Conservation (phyloP, 2,888 invertebrate genomes). For the Caradrina kadenii region DNA sequence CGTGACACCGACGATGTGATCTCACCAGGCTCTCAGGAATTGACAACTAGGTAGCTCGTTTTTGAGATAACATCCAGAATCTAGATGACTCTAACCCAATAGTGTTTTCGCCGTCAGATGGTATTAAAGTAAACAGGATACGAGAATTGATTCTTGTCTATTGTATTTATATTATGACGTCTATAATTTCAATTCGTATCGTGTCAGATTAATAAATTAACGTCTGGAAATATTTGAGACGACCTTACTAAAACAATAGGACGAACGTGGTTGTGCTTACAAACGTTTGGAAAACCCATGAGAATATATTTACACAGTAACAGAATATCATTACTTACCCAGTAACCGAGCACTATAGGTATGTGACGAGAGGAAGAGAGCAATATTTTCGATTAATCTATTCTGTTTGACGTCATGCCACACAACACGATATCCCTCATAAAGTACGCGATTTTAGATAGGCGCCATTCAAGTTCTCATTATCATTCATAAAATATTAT, state of each 20-base stretch:
- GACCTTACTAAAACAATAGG: conserved; percentile 36
- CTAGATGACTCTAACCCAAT: conserved; percentile 59
- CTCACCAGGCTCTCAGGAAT: conserved; percentile 72
- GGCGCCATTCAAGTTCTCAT: conserved; percentile 30
- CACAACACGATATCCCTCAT: conserved; percentile 36
- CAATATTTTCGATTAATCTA: conserved; percentile 25
- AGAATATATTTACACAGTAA: conserved; percentile 19
- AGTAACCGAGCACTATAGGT: conserved; percentile 27
- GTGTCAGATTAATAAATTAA: conserved; percentile 40
- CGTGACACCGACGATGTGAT: conserved; percentile 77
- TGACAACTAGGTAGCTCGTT: conserved; percentile 66
- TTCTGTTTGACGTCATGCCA: conserved; percentile 43
- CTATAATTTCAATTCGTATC: conserved; percentile 29
- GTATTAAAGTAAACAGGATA: conserved; percentile 23
- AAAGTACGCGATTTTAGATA: conserved; percentile 38
- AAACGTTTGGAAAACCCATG: conserved; percentile 32
- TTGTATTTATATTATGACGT: conserved; percentile 19
- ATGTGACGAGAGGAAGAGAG: conserved; percentile 19
- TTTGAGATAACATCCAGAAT: conserved; percentile 51
- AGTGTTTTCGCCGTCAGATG: conserved; percentile 24
- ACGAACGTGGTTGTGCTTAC: conserved; percentile 29
- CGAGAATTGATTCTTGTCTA: background rate
- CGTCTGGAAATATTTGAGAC: conserved; percentile 8
- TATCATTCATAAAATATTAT: conserved; percentile 52
- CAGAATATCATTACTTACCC: background rate